These are phyloP conservation scores for Xestia xanthographa DNA, from an alignment of 2,888 invertebrate species.

Conservation along the genomic window DNA sequence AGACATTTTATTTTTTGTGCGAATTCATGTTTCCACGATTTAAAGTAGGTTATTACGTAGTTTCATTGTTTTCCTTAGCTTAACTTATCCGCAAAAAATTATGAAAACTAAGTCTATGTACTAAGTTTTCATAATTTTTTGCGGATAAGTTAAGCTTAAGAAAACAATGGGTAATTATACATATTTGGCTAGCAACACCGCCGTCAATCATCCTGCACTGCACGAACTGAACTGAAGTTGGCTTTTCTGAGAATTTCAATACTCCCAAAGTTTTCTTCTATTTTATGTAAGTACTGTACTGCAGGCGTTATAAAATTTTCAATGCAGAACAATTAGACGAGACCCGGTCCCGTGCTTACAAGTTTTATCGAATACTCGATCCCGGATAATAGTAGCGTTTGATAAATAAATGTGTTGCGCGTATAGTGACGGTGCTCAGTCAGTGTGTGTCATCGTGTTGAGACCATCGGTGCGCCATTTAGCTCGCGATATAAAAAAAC, in stretches of 20 bases:
- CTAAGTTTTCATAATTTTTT: not conserved
- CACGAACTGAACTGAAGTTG: constrained; percentile 81
- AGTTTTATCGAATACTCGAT: constrained; percentile 66
- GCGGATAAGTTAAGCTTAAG: not conserved
- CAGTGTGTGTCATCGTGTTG: constrained; percentile 87
- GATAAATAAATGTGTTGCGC: constrained; percentile 77
- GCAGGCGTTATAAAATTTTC: constrained; percentile 77
- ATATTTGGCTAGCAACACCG: constrained; percentile 38
- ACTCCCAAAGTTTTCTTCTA: constrained; percentile 82
- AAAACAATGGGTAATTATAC: constrained; percentile 23
- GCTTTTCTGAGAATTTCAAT: constrained; percentile 82
- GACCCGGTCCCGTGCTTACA: constrained; percentile 66
- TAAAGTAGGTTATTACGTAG: not conserved
- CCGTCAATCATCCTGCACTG: constrained; percentile 41
- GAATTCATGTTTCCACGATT: too few relatives aligned
- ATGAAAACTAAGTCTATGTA: not conserved
- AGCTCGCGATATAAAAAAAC: constrained; percentile 79
- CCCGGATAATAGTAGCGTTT: constrained; percentile 68
- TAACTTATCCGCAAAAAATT: not conserved
- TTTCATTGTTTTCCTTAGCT: not conserved
- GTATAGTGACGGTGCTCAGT: constrained; percentile 74
- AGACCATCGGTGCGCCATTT: constrained; percentile 86
- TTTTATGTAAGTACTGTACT: constrained; percentile 84
- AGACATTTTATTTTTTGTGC: not conserved
- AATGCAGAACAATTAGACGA: constrained; percentile 70